Percentiles rank a stretch among this genome's conserved stretches.
These are phyloP conservation scores for Siniperca undulata DNA, from an alignment of 2,797 vertebrate genomes.

Conservation along the genomic window DNA sequence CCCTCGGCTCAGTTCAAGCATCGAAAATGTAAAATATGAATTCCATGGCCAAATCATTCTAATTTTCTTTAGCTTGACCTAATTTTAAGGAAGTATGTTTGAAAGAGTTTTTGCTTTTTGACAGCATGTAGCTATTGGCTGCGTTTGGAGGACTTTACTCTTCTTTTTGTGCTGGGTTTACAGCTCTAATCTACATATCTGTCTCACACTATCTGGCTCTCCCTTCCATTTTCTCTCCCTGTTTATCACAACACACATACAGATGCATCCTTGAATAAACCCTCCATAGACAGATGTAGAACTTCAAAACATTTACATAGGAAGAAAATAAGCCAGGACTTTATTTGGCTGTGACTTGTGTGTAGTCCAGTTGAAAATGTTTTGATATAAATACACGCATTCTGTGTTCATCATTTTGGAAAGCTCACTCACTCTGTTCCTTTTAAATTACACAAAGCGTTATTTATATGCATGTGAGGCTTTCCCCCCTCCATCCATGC, in stretches of 20 bases:
- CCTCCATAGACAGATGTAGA: slow-evolving; percentile 38
- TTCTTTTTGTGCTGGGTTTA: slow-evolving; percentile 32
- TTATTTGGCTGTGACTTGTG: slow-evolving; percentile 34
- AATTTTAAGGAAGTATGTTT: slow-evolving; percentile 35
- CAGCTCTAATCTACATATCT: slow-evolving; percentile 59
- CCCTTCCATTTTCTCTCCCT: slow-evolving; percentile 16
- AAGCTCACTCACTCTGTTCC: slow-evolving; percentile 37
- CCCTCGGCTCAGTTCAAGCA: slow-evolving; percentile 37
- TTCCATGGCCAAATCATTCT: slow-evolving; percentile 16
- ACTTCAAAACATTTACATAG: slow-evolving; percentile 37
- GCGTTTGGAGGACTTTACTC: slow-evolving; percentile 29
- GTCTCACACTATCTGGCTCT: slow-evolving; percentile 48
- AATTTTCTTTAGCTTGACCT: slow-evolving; percentile 47
- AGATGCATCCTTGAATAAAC: slow-evolving; percentile 41
- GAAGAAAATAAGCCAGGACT: slow-evolving; percentile 31
- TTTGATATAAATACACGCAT: slow-evolving; percentile 51
- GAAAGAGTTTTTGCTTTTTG: slow-evolving; percentile 22
- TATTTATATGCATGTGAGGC: slow-evolving; percentile 50
- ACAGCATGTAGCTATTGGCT: slow-evolving; percentile 50
- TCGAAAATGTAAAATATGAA: slow-evolving; percentile 44
- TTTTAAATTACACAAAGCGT: slow-evolving; percentile 59
- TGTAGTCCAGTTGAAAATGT: slow-evolving; percentile 45
- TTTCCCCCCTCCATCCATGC: slow-evolving; percentile 22
- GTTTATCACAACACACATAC: slow-evolving; percentile 17
- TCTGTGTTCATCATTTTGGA: slow-evolving; percentile 32